Evolutionary conservation across 2,888 invertebrate genomes (phyloP).

Genomic region (Lingula anatina): DNA sequence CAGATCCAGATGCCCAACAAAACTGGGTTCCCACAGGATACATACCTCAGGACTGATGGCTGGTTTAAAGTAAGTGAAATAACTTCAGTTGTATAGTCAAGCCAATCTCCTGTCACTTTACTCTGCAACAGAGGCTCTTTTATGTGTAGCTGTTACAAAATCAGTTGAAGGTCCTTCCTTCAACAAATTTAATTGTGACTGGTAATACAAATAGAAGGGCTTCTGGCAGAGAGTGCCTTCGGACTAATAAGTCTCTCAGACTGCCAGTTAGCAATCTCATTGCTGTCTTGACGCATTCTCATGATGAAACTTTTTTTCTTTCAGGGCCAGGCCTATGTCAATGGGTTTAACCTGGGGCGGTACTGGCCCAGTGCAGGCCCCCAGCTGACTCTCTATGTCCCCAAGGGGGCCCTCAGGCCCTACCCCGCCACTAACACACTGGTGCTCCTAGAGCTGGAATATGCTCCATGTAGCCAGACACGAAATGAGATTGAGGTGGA

Average conservation of each 20-base stretch:
- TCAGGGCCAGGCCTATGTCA: slow-evolving; percentile 56
- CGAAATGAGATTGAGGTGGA: neutral
- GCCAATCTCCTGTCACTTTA: too few relatives aligned
- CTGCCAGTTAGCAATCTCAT: too few relatives aligned
- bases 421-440: slow-evolving; percentile 29
- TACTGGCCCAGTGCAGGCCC: slow-evolving; percentile 59
- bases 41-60: slow-evolving; percentile 40
- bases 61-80: slow-evolving; percentile 46
- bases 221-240: too few relatives aligned
- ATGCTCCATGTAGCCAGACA: slow-evolving; percentile 41
- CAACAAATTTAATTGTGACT: too few relatives aligned
- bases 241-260: too few relatives aligned
- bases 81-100: too few relatives aligned
- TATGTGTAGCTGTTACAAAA: too few relatives aligned
- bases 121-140: too few relatives aligned
- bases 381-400: slow-evolving; percentile 56
- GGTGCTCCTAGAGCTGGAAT: slow-evolving; percentile 48
- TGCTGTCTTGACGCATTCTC: too few relatives aligned
- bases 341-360: slow-evolving; percentile 57
- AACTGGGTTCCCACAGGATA: slow-evolving; percentile 34
- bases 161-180: too few relatives aligned
- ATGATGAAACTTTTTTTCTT: too few relatives aligned
- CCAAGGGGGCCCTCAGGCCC: slow-evolving; percentile 30
- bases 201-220: too few relatives aligned
- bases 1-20: slow-evolving; percentile 26